These are phyloP conservation scores for Callorhinus ursinus DNA, from an alignment of 2,113 vertebrate species.

Conservation along the genomic window DNA sequence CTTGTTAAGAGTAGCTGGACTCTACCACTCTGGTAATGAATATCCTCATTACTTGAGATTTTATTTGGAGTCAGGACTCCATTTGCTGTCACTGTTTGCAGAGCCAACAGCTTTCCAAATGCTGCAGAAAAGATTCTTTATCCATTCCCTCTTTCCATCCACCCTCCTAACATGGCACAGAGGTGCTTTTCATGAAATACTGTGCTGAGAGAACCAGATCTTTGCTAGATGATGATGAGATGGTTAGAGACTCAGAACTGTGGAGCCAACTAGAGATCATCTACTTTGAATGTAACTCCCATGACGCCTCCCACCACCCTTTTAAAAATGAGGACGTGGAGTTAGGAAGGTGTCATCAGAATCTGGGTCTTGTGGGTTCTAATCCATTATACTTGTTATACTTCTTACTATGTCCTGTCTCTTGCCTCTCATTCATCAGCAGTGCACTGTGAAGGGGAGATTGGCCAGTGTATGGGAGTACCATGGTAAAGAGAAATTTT, in stretches of 20 bases:
- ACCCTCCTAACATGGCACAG: not conserved
- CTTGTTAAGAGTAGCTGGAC: not conserved
- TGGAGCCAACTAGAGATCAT: not conserved
- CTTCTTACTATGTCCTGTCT: not conserved
- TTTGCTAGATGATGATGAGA: not conserved
- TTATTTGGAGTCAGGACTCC: not conserved
- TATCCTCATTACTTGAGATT: slow-evolving; percentile 24
- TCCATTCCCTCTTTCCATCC: not conserved
- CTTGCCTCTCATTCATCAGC: not conserved
- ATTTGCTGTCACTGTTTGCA: not conserved
- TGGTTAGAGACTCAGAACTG: not conserved
- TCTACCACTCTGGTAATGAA: not conserved
- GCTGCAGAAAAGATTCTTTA: not conserved
- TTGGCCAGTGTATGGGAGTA: not conserved
- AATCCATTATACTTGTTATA: rapidly evolving
- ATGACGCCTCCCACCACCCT: not conserved
- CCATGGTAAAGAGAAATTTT: not conserved
- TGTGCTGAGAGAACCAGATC: not conserved
- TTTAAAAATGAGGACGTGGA: not conserved
- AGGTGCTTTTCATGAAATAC: not conserved
- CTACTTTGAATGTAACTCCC: not conserved
- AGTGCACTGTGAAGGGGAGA: not conserved
- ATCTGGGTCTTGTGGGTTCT: not conserved
- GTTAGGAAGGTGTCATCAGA: not conserved
- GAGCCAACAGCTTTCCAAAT: not conserved